phyloP scores from a whole-genome alignment of 2,797 vertebrate genomes.

The Yasuhikotakia modesta region DNA sequence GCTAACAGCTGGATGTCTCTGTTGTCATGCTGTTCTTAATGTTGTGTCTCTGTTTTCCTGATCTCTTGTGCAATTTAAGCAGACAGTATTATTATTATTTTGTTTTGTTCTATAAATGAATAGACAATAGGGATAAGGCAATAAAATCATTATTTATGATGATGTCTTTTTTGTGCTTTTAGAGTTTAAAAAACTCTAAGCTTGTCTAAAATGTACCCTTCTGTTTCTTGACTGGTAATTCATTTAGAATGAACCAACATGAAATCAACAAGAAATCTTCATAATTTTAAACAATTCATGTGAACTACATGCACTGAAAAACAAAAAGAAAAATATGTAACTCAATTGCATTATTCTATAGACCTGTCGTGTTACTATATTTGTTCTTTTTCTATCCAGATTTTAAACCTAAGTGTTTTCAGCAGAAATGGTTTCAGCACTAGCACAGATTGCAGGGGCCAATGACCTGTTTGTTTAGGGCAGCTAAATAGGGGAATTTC shows the following conservation, averaged over 20 bases:
- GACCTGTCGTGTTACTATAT: neutral
- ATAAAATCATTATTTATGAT: neutral
- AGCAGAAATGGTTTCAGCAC: conserved; percentile 47
- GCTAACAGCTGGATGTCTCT: conserved; percentile 18
- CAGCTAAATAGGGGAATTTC: conserved; percentile 49
- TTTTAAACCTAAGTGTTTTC: conserved; percentile 27
- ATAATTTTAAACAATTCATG: neutral
- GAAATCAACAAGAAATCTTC: neutral
- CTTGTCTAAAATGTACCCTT: neutral
- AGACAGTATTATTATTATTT: neutral
- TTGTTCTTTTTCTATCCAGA: neutral
- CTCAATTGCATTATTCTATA: neutral
- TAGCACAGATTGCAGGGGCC: conserved; percentile 35
- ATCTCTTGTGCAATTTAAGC: conserved; percentile 16
- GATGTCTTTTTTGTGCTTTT: neutral
- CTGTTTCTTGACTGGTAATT: neutral
- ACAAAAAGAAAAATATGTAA: neutral
- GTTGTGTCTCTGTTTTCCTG: conserved; percentile 5
- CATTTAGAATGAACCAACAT: neutral
- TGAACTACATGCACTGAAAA: neutral
- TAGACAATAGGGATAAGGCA: neutral
- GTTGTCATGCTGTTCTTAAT: conserved; percentile 7
- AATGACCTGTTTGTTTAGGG: conserved; percentile 52
- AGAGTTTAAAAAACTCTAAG: neutral
- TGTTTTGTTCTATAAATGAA: neutral